A percentile compares a stretch with the other conserved stretches of the same genome.
phyloP scores from a whole-genome alignment of 2,888 invertebrate species.

The Marronus borbonicus region DNA sequence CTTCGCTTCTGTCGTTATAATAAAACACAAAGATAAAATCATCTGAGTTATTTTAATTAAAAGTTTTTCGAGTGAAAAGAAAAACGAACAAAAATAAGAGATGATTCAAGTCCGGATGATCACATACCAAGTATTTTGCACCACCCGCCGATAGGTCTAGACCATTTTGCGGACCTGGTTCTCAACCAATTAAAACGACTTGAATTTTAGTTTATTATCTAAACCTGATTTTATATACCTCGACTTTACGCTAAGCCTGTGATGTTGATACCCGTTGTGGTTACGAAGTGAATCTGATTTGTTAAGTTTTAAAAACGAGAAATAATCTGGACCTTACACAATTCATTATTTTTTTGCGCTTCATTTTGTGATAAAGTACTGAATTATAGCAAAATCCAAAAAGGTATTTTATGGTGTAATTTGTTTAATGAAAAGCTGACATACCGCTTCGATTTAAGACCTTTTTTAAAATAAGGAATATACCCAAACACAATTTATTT shows the following conservation, averaged over 20 bases:
- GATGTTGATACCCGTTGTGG: constrained; percentile 20
- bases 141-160: constrained; percentile 67
- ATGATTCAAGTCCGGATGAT: constrained; percentile 53
- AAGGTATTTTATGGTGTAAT: not conserved
- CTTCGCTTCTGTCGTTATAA: constrained; percentile 51
- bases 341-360: not conserved
- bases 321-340: not conserved
- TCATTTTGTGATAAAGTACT: constrained; percentile 4
- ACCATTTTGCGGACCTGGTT: constrained; percentile 62
- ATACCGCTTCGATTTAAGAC: not conserved
- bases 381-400: not conserved
- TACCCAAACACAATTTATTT: not conserved
- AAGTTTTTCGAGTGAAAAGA: constrained; percentile 61
- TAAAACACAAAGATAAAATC: constrained; percentile 61
- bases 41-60: constrained; percentile 69
- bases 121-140: constrained; percentile 66
- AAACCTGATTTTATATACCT: constrained; percentile 67
- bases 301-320: constrained; percentile 17
- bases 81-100: constrained; percentile 52
- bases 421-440: constrained; percentile 9
- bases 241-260: constrained; percentile 51
- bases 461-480: not conserved
- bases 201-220: constrained; percentile 68
- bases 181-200: constrained; percentile 69
- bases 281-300: constrained; percentile 30